Evolutionary conservation across 2,113 vertebrate genomes (phyloP).

Genomic region (Neolamprologus kungweensis): DNA sequence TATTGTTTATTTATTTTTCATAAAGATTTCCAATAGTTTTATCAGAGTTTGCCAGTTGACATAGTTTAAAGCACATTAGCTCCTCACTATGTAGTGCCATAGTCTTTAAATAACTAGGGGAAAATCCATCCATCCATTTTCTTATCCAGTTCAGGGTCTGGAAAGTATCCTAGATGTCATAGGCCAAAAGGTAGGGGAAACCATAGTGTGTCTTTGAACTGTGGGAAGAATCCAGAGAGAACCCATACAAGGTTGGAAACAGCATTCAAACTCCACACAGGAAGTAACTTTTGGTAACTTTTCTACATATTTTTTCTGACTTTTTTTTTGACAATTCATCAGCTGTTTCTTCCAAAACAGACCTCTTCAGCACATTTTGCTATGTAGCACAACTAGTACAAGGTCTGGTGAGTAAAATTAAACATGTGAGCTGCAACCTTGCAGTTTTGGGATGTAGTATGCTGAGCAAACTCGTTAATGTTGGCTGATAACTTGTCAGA

Average conservation of each 20-base stretch:
- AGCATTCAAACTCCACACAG: not conserved
- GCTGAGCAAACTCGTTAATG: not conserved
- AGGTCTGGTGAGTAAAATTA: not conserved
- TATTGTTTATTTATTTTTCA: not conserved
- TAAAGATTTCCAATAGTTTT: accelerated
- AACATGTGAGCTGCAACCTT: not conserved
- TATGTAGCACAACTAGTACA: not conserved
- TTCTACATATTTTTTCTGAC: not conserved
- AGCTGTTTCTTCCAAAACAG: not conserved
- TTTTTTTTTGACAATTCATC: not conserved
- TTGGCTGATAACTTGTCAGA: not conserved
- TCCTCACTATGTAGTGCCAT: accelerated
- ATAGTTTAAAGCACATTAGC: not conserved
- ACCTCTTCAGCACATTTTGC: not conserved
- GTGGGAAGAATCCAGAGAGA: not conserved
- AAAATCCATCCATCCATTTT: not conserved
- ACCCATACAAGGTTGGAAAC: not conserved
- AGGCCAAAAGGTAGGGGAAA: not conserved
- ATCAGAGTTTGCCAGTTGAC: not conserved
- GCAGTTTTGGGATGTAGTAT: not conserved
- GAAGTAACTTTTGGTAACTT: not conserved
- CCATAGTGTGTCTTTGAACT: accelerated
- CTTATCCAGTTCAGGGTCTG: not conserved
- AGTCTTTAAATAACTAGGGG: not conserved
- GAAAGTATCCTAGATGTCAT: not conserved